Base-by-base conservation (phyloP, 1,140 invertebrate genomes). In the Drosophila obscura region DNA sequence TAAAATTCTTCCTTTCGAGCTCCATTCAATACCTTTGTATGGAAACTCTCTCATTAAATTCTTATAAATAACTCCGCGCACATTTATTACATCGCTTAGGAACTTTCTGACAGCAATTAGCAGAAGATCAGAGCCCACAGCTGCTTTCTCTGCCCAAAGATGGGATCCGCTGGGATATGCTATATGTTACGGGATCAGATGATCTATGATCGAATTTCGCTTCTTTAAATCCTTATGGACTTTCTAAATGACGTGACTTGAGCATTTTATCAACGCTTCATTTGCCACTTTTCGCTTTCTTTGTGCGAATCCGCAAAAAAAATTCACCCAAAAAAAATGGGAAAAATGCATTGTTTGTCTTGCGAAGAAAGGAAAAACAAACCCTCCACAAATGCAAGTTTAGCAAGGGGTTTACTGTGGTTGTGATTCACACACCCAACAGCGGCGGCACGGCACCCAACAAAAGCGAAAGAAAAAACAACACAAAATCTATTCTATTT, bases 301-400 rank as follows among this genome's bases (percentile, higher is more conserved):
- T 73, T 57, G 69, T 66, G 69, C 51, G 39, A 63, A 41, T 71
- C 41, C 48, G 19, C 62, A 56, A 41, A n/a, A n/a, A 74, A 60
- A 74, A 55, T 55, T 19, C 48, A 58, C 44, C 67, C 64, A 82
- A 80, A 83, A 79, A 82, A 49, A 19, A 19, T 55, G 52, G 57
- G 44, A 64, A 60, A 64, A 79, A 45, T 64, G 68, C 65, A 52
- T 85, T 87, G 82, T 85, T 85, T 87, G 74, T 61, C 62, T 75
- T 75, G 59, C 65, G 76, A 88, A 87, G 82, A 85, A 82, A 77
- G 78, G 61, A 82, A 85, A 85, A 85, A 85, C 77, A 84, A 87
- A 84, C 82, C 81, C 81, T 74, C 60, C 49, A 80, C 65, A 65
- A 43, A 50, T 2, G 39, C 53, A 57, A 45, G 50, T 77, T 85